Percentiles rank a stretch among this genome's conserved stretches.
phyloP scores from a whole-genome alignment of 2,113 vertebrate species.

The Heptranchias perlo region DNA sequence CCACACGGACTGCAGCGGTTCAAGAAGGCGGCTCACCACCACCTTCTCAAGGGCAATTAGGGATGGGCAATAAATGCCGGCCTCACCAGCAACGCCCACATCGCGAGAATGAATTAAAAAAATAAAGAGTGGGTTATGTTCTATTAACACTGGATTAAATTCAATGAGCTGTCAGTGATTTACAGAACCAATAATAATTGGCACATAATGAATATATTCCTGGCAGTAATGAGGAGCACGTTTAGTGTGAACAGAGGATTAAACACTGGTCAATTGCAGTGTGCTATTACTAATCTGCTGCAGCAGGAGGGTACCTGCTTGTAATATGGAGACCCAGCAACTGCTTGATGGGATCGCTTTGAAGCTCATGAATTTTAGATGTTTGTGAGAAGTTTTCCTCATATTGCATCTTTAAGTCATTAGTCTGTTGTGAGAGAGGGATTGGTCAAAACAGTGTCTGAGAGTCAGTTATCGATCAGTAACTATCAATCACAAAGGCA shows the following conservation, averaged over 20 bases:
- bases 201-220: not conserved
- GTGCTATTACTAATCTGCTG: not conserved
- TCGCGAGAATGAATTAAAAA: not conserved
- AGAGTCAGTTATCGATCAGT: not conserved
- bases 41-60: too few relatives aligned
- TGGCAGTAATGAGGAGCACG: not conserved
- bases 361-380: constrained; percentile 56
- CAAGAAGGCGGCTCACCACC: too few relatives aligned
- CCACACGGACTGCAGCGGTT: too few relatives aligned
- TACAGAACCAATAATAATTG: not conserved
- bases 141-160: not conserved
- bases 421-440: constrained; percentile 49
- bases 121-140: not conserved
- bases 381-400: constrained; percentile 55
- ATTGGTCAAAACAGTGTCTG: not conserved
- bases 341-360: not conserved
- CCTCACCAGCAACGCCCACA: not conserved
- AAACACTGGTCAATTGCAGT: not conserved
- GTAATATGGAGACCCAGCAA: too few relatives aligned
- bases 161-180: not conserved
- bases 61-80: not conserved
- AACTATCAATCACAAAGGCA: not conserved
- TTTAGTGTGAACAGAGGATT: not conserved
- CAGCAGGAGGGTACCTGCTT: not conserved
- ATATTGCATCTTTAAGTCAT: constrained; percentile 58